Conservation (phyloP, 1,140 invertebrate species). For the Bombus pyrosoma region DNA sequence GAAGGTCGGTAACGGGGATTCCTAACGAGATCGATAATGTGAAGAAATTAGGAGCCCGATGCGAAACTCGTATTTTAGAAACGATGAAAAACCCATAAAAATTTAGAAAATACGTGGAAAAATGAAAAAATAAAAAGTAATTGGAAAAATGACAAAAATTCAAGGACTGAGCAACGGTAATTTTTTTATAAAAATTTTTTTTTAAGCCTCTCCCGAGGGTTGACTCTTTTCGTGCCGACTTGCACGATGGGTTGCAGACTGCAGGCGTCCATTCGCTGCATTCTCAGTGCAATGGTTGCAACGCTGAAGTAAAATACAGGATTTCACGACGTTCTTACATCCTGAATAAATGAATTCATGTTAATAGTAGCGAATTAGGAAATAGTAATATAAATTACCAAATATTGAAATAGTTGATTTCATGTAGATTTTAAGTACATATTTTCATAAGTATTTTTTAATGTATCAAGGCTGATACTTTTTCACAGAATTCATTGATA, state of each 20-base stretch:
- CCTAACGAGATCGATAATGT: constrained; percentile 55
- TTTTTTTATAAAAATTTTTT: constrained; percentile 26
- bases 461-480: neutral
- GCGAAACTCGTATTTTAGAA: neutral
- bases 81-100: constrained; percentile 34
- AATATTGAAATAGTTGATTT: neutral
- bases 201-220: neutral
- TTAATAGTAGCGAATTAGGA: neutral
- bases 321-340: neutral
- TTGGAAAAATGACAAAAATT: constrained; percentile 26
- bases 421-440: neutral
- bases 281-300: no score
- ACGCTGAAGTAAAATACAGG: neutral
- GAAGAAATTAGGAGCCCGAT: constrained; percentile 15
- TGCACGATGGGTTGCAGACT: constrained; percentile 53
- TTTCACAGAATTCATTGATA: neutral
- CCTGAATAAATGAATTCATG: neutral
- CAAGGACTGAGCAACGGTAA: neutral
- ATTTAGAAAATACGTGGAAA: constrained; percentile 37
- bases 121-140: constrained; percentile 26
- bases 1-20: constrained; percentile 61
- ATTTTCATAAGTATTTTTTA: neutral
- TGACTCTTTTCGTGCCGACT: constrained; percentile 25
- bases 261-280: constrained; percentile 35
- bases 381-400: neutral